A percentile compares a stretch with the other conserved stretches of the same genome.
phyloP scores from a whole-genome alignment of 2,888 invertebrate species.

The Hermaeophaga mercurialis region DNA sequence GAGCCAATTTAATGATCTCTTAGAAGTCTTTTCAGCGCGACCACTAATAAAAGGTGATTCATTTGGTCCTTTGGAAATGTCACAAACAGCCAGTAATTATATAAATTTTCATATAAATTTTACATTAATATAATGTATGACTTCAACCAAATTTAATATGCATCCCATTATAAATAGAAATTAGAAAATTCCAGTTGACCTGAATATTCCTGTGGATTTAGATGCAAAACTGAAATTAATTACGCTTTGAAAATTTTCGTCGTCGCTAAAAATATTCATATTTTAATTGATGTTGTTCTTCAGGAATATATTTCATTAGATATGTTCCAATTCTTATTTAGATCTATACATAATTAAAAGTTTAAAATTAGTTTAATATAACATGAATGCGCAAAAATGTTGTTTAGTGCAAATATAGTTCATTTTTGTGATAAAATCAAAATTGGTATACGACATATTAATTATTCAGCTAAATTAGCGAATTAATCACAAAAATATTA shows the following conservation, averaged over 20 bases:
- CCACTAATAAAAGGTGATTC: conserved; percentile 33
- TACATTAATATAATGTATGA: conserved; percentile 22
- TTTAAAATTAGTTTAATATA: no score
- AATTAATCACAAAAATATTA: no score
- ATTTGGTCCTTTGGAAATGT: conserved; percentile 28
- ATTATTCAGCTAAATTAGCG: no score
- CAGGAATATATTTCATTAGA: no score
- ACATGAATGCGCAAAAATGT: no score
- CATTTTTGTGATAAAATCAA: no score
- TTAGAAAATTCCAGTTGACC: not conserved
- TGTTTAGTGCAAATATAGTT: no score
- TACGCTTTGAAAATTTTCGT: not conserved
- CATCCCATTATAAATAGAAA: conserved; percentile 12
- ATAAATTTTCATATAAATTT: conserved; percentile 25
- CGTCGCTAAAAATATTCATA: not conserved
- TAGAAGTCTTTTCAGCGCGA: conserved; percentile 28
- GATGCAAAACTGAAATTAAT: not conserved
- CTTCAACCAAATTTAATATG: conserved; percentile 17
- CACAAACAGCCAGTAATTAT: conserved; percentile 26
- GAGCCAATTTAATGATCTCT: conserved; percentile 32
- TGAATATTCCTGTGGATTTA: not conserved
- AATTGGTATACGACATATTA: no score
- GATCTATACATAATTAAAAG: no score
- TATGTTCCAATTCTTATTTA: no score
- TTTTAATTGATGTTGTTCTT: no score